A percentile compares a stretch with the other conserved stretches of the same genome.
Evolutionary conservation across 2,888 invertebrate genomes (phyloP).

Genomic region (Dromius quadrimaculatus): DNA sequence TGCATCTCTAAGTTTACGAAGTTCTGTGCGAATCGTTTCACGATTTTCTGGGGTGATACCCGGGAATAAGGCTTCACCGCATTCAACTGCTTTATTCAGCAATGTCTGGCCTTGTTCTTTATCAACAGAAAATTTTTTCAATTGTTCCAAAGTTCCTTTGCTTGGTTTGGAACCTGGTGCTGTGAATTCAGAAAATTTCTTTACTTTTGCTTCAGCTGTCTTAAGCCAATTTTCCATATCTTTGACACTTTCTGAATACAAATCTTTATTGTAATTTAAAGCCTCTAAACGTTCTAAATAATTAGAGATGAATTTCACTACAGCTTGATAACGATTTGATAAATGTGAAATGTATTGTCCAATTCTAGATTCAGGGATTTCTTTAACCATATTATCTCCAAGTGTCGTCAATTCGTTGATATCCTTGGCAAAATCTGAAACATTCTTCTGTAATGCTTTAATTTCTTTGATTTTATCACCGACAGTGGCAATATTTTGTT

Average conservation of each 20-base stretch:
- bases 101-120: slow-evolving; percentile 84
- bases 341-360: slow-evolving; percentile 85
- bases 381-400: slow-evolving; percentile 79
- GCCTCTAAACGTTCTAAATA: slow-evolving; percentile 80
- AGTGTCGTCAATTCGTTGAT: slow-evolving; percentile 76
- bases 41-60: slow-evolving; percentile 89
- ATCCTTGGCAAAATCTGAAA: slow-evolving; percentile 75
- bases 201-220: slow-evolving; percentile 80
- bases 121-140: slow-evolving; percentile 79
- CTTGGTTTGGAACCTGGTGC: slow-evolving; percentile 80
- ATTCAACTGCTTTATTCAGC: slow-evolving; percentile 84
- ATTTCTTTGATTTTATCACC: slow-evolving; percentile 79
- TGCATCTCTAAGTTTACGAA: slow-evolving; percentile 82
- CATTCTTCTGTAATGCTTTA: slow-evolving; percentile 72
- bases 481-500: slow-evolving; percentile 77
- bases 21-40: slow-evolving; percentile 84
- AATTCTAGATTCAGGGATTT: slow-evolving; percentile 86
- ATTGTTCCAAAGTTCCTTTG: slow-evolving; percentile 79
- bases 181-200: slow-evolving; percentile 78
- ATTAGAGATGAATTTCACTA: slow-evolving; percentile 77
- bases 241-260: slow-evolving; percentile 75
- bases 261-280: slow-evolving; percentile 77
- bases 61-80: slow-evolving; percentile 89
- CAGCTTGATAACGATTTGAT: slow-evolving; percentile 79
- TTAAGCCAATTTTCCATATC: slow-evolving; percentile 85